These are phyloP conservation scores for Onthophagus sagittarius DNA, from an alignment of 2,888 invertebrate genomes.

Conservation along the genomic window DNA sequence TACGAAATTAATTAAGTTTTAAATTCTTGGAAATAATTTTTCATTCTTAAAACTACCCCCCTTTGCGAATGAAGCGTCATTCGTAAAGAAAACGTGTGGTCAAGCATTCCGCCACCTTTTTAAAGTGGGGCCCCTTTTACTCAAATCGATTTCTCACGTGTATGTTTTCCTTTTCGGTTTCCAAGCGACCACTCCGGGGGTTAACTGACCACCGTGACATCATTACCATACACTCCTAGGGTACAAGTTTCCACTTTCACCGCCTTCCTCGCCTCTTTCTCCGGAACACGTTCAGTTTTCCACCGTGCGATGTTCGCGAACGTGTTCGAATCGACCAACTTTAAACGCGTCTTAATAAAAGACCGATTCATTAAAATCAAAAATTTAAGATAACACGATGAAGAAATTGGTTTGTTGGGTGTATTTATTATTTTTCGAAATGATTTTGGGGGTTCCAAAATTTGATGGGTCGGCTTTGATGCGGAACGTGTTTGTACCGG, in stretches of 20 bases:
- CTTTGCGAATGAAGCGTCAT: no score
- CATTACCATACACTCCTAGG: neutral
- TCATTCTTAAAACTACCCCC: no score
- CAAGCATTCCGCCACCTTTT: neutral
- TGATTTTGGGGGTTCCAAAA: constrained; percentile 64
- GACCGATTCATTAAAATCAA: no score
- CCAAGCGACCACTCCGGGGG: neutral
- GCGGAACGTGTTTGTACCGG: constrained; percentile 76
- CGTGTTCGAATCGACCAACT: neutral
- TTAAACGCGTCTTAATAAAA: neutral
- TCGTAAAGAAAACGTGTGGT: neutral
- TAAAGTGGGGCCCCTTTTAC: neutral
- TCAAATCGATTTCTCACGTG: neutral
- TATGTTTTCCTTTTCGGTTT: neutral
- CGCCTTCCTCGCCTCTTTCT: neutral
- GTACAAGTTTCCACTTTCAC: neutral
- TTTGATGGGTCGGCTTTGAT: constrained; percentile 83
- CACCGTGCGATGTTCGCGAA: neutral
- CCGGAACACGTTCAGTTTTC: neutral
- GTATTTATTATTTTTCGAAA: neutral
- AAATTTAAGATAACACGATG: neutral
- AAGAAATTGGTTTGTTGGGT: neutral
- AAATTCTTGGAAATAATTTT: no score
- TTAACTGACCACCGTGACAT: neutral
- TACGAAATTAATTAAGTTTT: no score